A percentile compares a stretch with the other conserved stretches of the same genome.
Conservation (phyloP, 2,888 invertebrate genomes). For the Ophion costatus region DNA sequence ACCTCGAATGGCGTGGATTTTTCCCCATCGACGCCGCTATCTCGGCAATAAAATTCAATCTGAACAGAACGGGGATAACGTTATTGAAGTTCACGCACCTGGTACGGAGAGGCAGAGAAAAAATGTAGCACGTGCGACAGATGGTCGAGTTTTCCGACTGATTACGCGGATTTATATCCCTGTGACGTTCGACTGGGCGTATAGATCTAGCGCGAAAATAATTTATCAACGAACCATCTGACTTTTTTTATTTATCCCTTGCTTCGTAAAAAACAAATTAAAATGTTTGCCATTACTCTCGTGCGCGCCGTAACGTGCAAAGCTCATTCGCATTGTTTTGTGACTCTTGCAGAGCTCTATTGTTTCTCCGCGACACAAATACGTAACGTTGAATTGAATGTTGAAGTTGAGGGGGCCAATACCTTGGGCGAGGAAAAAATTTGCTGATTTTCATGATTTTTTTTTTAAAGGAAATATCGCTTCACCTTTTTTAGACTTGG, state of each 20-base stretch:
- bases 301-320: too few species aligned
- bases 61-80: constrained; percentile 9
- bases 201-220: background rate
- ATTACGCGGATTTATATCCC: constrained; percentile 54
- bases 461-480: too few species aligned
- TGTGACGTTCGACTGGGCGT: constrained; percentile 2
- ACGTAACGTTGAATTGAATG: background rate
- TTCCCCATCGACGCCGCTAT: constrained; percentile 4
- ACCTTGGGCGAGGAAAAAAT: too few species aligned
- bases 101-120: constrained; percentile 4
- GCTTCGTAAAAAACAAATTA: background rate
- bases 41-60: constrained; percentile 2
- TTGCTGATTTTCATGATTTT: too few species aligned
- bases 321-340: too few species aligned
- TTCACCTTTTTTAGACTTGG: too few species aligned
- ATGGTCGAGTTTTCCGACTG: constrained; percentile 58
- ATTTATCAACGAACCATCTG: background rate
- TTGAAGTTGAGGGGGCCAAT: background rate
- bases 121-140: constrained; percentile 45
- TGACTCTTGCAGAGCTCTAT: background rate
- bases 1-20: constrained; percentile 23
- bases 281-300: background rate
- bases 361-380: too few species aligned
- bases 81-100: constrained; percentile 39
- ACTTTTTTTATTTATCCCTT: background rate